Evolutionary conservation across 2,113 vertebrate species (phyloP).

Genomic region (Desmodus rotundus): DNA sequence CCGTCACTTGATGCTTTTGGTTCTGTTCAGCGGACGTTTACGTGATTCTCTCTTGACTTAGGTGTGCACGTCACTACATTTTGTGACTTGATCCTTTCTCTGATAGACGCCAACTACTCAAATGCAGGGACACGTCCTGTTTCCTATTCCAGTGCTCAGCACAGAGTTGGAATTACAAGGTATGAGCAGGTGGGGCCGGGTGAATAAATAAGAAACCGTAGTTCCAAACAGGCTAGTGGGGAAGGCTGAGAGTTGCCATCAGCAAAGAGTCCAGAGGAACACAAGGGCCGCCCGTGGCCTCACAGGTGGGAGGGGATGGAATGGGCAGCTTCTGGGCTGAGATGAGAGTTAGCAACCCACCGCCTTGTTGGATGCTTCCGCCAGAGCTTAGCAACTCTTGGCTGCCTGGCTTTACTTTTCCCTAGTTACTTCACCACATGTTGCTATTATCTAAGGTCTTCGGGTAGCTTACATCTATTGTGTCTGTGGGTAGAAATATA

Average conservation of each 20-base stretch:
- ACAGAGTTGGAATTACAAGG: neutral
- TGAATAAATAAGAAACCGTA: neutral
- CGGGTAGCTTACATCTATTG: neutral
- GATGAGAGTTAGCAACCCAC: neutral
- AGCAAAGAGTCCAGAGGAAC: neutral
- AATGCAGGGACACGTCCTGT: neutral
- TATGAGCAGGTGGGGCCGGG: neutral
- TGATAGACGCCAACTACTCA: neutral
- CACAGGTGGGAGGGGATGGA: neutral
- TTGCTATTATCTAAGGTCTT: neutral
- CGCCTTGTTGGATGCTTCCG: neutral
- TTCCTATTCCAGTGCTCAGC: neutral
- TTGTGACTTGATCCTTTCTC: neutral
- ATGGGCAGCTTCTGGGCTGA: neutral
- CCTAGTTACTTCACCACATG: neutral
- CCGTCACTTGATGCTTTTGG: neutral
- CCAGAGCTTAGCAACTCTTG: neutral
- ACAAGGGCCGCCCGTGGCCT: neutral
- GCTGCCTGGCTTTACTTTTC: neutral
- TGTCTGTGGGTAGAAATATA: neutral
- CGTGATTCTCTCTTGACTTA: neutral
- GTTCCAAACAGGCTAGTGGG: neutral
- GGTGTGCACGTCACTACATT: neutral
- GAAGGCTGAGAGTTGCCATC: neutral
- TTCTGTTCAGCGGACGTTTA: neutral